phyloP scores from a whole-genome alignment of 2,113 vertebrate species.

The Corythaixoides concolor region DNA sequence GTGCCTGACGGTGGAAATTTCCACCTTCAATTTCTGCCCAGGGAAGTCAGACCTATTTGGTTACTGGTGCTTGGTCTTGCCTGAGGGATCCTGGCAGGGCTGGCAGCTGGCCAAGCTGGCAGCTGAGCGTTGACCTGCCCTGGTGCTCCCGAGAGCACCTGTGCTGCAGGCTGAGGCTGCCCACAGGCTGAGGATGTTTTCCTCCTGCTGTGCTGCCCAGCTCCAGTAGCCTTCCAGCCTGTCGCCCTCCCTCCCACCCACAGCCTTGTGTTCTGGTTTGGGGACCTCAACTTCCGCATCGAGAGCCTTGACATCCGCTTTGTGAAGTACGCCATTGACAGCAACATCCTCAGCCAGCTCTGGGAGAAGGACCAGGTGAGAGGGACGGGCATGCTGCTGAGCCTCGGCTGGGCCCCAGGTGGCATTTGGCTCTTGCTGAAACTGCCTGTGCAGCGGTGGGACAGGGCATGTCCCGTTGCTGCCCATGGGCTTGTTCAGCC shows the following conservation, averaged over 20 bases:
- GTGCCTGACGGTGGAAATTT: background rate
- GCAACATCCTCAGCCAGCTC: conserved; percentile 87
- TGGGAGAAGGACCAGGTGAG: conserved; percentile 98
- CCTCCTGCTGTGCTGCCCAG: background rate
- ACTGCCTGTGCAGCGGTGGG: background rate
- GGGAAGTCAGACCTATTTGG: background rate
- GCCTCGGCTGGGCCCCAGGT: accelerated
- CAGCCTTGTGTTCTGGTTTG: conserved; percentile 98
- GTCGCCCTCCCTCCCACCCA: background rate
- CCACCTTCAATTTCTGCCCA: background rate
- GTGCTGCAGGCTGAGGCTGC: background rate
- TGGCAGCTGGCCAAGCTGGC: background rate
- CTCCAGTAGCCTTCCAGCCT: background rate
- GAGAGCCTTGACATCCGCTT: conserved; percentile 95
- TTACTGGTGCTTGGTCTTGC: background rate
- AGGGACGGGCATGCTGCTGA: background rate
- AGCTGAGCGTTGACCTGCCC: background rate
- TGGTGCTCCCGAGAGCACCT: background rate
- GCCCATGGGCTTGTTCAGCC: too few relatives aligned
- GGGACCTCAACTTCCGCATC: conserved; percentile 97
- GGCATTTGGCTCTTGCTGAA: accelerated
- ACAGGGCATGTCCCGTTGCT: background rate
- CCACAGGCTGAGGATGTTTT: background rate
- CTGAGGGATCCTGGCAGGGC: background rate
- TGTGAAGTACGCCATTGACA: conserved; percentile 94